Conservation (phyloP, 1,140 invertebrate genomes). For the Drosophila nannoptera region DNA sequence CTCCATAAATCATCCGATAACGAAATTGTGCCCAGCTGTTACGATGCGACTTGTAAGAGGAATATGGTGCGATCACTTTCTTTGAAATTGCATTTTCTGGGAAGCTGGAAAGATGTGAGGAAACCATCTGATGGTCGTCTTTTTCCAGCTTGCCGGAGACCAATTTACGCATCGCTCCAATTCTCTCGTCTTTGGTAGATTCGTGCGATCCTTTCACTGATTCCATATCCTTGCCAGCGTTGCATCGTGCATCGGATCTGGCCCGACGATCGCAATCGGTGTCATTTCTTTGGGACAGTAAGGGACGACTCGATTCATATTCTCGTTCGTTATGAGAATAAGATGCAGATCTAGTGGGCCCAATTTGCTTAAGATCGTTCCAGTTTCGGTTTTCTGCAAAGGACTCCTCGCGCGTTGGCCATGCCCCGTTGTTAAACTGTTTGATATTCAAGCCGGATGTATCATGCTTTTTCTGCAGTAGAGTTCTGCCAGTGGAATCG, state of each 20-base stretch:
- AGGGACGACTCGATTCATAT: too few species aligned
- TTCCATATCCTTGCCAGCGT: too few species aligned
- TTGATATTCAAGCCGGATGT: background rate
- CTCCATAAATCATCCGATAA: constrained; percentile 52
- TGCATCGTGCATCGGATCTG: too few species aligned
- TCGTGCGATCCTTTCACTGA: too few species aligned
- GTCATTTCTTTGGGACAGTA: too few species aligned
- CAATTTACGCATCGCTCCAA: constrained; percentile 16
- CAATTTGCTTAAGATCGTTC: background rate
- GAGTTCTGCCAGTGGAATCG: constrained; percentile 5
- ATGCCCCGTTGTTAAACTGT: background rate
- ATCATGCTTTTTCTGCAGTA: background rate
- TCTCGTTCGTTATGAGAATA: background rate
- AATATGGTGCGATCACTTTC: constrained; percentile 56
- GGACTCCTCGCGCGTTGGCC: constrained; percentile 28
- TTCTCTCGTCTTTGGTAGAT: too few species aligned
- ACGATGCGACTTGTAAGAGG: constrained; percentile 44
- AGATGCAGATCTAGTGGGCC: background rate
- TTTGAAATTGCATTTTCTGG: too few species aligned
- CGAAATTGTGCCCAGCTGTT: constrained; percentile 60
- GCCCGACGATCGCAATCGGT: too few species aligned
- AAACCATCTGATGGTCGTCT: constrained; percentile 26
- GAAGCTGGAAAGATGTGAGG: too few species aligned
- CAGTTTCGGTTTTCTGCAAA: constrained; percentile 24
- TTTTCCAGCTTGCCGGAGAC: constrained; percentile 34